Evolutionary conservation across 1,140 invertebrate species (phyloP).

Genomic region (Lethocerus indicus): DNA sequence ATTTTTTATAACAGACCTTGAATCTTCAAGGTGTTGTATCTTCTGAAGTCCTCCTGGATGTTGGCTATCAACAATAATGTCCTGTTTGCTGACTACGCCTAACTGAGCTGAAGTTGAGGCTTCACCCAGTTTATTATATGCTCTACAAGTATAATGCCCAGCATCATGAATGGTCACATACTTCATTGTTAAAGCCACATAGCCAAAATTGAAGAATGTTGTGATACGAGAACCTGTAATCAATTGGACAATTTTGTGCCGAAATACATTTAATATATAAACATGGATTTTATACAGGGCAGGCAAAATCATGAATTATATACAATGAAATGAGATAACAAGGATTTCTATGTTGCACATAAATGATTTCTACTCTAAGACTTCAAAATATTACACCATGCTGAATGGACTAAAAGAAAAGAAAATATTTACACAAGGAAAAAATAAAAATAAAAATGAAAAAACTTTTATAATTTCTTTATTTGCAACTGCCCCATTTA

Average conservation of each 20-base stretch:
- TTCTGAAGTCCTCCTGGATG: conserved; percentile 75
- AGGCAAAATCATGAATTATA: too few species aligned
- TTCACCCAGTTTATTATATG: conserved; percentile 74
- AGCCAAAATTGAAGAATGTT: conserved; percentile 91
- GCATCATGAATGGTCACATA: conserved; percentile 78
- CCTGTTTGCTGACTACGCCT: conserved; percentile 68
- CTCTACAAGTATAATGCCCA: conserved; percentile 79
- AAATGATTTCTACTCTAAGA: too few species aligned
- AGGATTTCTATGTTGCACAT: too few species aligned
- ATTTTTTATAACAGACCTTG: too few species aligned
- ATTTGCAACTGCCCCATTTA: too few species aligned
- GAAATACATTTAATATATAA: background rate
- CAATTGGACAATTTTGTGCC: background rate
- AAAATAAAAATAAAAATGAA: too few species aligned
- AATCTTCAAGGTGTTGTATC: conserved; percentile 76
- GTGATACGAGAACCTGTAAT: conserved; percentile 64
- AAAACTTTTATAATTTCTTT: too few species aligned
- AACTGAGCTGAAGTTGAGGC: conserved; percentile 77
- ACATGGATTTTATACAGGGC: too few species aligned
- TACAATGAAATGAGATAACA: too few species aligned
- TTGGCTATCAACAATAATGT: conserved; percentile 67
- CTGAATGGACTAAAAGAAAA: too few species aligned
- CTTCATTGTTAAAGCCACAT: conserved; percentile 90
- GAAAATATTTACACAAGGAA: too few species aligned
- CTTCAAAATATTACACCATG: too few species aligned